phyloP scores from a whole-genome alignment of 2,888 invertebrate genomes.

The Acronicta psi region DNA sequence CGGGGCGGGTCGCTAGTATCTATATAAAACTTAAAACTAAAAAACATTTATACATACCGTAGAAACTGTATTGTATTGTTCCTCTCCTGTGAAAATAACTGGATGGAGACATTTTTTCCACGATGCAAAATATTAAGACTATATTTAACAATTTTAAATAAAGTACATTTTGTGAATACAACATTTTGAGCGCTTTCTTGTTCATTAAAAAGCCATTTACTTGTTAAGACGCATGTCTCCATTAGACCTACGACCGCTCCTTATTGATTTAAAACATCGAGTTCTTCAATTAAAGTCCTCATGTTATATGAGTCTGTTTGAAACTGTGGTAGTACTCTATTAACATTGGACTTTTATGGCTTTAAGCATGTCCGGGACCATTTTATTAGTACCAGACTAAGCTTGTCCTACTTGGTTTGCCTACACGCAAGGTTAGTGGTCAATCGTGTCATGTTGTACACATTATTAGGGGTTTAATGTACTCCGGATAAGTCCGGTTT shows the following conservation, averaged over 20 bases:
- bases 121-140: too few species aligned
- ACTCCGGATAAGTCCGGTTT: background rate
- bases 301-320: slow-evolving; percentile 11
- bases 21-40: too few species aligned
- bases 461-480: background rate
- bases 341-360: slow-evolving; percentile 24
- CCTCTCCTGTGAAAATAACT: too few species aligned
- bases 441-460: background rate
- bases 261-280: slow-evolving; percentile 14
- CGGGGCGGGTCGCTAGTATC: too few species aligned
- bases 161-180: too few species aligned
- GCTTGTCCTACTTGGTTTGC: slow-evolving; percentile 7
- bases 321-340: slow-evolving; percentile 12
- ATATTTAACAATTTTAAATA: too few species aligned
- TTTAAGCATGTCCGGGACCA: slow-evolving; percentile 11
- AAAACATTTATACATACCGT: too few species aligned
- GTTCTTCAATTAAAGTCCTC: slow-evolving; percentile 11
- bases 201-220: too few species aligned
- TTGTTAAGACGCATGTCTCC: too few species aligned
- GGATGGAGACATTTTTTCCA: too few species aligned
- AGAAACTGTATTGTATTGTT: too few species aligned
- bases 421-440: background rate
- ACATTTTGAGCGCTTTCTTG: too few species aligned
- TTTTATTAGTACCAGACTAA: slow-evolving; percentile 16
- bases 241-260: background rate